Evolutionary conservation across 2,113 vertebrate species (phyloP), one percentile per base, ranked within the genome.

Genomic region (Ptyas mucosa): DNA sequence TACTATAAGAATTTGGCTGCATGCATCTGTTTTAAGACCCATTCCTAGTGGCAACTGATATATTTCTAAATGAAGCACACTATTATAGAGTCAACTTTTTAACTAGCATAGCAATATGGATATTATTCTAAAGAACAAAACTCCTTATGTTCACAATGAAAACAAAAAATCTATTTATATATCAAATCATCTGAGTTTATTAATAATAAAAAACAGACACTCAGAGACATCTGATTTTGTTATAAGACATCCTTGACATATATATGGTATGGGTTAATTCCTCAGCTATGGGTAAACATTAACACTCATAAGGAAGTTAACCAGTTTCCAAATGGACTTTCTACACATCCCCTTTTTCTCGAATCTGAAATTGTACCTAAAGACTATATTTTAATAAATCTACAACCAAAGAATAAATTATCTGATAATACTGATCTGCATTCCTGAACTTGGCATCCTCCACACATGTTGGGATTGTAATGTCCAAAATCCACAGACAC

Each of bases 111-210:
- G 53, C 11, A 87, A 23, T 23, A 92, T 89, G 26, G 11, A 81
- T 55, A 34, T 21, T 85, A 54, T n/a, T 57, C 39, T 26, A 89
- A 75, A n/a, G 57, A 0, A 0, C 14, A 87, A 20, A 92, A 24
- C 1, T 11, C 46, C 69, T 90, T 1, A 69, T 0, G 53, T 0
- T 86, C 1, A 7, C 61, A 2, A 0, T 34, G 1, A 93, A 0
- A 2, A 0, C 0, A 49, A 49, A 21, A 0, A 0, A 11, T 9
- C 21, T 23, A 90, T 93, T 75, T 94, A 3, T 10, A 4, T 1
- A 43, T 0, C 12, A 15, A 1, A 18, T 7, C n/a, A 1, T 9
- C 43, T 34, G 24, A 10, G 8, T 34, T 53, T 61, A 39, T 53
- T 53, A 91, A 61, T 0, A 0, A 10, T 20, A 5, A n/a, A 57